These are phyloP conservation scores for Fissipunctia ypsillon DNA, from an alignment of 2,888 invertebrate genomes.

Conservation along the genomic window DNA sequence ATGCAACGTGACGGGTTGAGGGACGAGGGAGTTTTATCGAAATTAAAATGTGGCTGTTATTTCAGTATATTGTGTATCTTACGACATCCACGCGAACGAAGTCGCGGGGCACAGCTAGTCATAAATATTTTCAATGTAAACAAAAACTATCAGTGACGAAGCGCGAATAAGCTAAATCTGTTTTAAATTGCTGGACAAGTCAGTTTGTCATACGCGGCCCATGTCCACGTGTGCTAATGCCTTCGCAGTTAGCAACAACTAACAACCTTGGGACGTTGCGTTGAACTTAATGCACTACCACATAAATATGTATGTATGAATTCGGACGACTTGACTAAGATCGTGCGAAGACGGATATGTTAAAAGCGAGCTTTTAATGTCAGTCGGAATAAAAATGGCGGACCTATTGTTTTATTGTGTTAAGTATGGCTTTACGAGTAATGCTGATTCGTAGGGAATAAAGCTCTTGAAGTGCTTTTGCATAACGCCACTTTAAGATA, in stretches of 20 bases:
- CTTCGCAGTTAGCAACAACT: constrained; percentile 61
- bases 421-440: constrained; percentile 16
- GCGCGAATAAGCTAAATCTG: constrained; percentile 55
- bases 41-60: too few species aligned
- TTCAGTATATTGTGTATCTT: too few species aligned
- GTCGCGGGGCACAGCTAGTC: too few species aligned
- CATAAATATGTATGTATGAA: constrained; percentile 75
- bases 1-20: too few species aligned
- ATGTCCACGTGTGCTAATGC: constrained; percentile 55
- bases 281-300: constrained; percentile 71
- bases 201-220: constrained; percentile 19
- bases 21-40: too few species aligned
- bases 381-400: constrained; percentile 53
- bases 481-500: not conserved
- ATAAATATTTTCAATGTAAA: constrained; percentile 31
- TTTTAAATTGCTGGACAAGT: constrained; percentile 62
- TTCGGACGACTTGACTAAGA: constrained; percentile 63
- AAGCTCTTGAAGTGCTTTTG: not conserved
- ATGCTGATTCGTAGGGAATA: constrained; percentile 2
- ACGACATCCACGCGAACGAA: too few species aligned
- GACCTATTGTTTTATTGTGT: constrained; percentile 40
- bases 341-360: constrained; percentile 59
- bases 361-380: constrained; percentile 59
- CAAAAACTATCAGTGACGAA: constrained; percentile 40
- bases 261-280: constrained; percentile 71